These are phyloP conservation scores for Bradysia coprophila DNA, from an alignment of 1,140 invertebrate genomes.

Conservation along the genomic window DNA sequence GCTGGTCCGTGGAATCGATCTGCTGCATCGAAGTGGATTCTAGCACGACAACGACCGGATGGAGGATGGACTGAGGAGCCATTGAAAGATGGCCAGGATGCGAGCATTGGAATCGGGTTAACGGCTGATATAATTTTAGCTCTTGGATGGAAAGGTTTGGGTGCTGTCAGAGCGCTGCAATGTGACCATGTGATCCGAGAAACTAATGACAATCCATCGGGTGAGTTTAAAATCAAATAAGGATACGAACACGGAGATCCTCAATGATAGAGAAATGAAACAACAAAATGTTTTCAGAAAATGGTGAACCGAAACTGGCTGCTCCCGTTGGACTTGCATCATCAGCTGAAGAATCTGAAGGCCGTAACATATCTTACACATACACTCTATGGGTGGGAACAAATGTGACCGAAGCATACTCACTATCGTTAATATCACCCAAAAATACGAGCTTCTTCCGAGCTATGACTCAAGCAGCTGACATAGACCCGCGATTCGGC, in stretches of 20 bases:
- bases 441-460: conserved; percentile 44
- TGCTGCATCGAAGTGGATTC: conserved; percentile 48
- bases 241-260: too few species aligned
- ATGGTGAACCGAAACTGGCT: conserved; percentile 21
- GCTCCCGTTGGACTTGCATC: conserved; percentile 23
- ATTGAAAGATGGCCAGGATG: conserved; percentile 22
- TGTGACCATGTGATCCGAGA: conserved; percentile 34
- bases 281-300: conserved; percentile 9
- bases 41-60: conserved; percentile 48
- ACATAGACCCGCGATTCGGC: conserved; percentile 44
- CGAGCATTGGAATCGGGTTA: conserved; percentile 30
- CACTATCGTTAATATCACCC: conserved; percentile 17
- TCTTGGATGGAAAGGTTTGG: conserved; percentile 41
- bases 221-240: too few species aligned
- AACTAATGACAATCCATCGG: conserved; percentile 17
- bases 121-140: conserved; percentile 60
- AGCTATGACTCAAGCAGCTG: conserved; percentile 67
- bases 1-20: conserved; percentile 53
- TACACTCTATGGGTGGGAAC: conserved; percentile 75
- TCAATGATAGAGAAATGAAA: too few species aligned
- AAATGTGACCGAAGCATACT: conserved; percentile 39
- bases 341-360: conserved; percentile 39
- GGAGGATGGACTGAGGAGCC: conserved; percentile 53
- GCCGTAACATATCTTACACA: conserved; percentile 50
- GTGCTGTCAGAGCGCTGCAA: conserved; percentile 43